These are phyloP conservation scores for Luidia sarsii DNA, from an alignment of 53 echinoderm and acorn worm genomes.

Conservation along the genomic window DNA sequence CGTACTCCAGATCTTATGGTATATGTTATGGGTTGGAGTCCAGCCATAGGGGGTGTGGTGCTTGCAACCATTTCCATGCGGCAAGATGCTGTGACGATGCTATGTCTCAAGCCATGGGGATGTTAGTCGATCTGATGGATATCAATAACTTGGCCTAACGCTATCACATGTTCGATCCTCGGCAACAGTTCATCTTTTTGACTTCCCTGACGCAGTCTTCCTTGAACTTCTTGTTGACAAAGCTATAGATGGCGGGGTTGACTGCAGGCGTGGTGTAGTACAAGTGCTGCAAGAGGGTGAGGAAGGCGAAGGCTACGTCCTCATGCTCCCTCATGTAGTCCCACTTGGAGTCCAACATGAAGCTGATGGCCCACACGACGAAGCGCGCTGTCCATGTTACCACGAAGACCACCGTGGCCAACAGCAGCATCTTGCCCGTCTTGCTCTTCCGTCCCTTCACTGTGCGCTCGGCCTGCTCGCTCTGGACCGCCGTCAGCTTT, in stretches of 20 bases:
- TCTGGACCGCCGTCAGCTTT: constrained; percentile 4
- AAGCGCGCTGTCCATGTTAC: constrained; percentile 81
- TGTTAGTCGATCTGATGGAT: no score
- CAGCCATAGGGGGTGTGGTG: no score
- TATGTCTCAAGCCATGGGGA: no score
- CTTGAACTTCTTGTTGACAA: constrained; percentile 69
- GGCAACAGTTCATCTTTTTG: constrained; percentile 9
- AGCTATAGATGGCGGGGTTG: constrained; percentile 78
- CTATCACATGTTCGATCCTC: background rate
- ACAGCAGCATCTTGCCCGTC: constrained; percentile 78
- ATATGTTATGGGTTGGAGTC: no score
- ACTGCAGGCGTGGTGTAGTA: constrained; percentile 82
- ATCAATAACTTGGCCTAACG: background rate
- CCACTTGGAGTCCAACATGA: constrained; percentile 47
- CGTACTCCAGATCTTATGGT: no score
- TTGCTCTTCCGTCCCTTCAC: constrained; percentile 26
- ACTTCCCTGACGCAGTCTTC: constrained; percentile 60
- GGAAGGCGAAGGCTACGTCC: constrained; percentile 52
- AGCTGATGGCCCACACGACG: constrained; percentile 73
- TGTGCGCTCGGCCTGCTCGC: background rate
- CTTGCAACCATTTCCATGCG: no score
- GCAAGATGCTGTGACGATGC: no score
- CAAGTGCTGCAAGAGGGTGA: constrained; percentile 70
- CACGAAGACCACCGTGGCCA: constrained; percentile 78
- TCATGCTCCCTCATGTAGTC: constrained; percentile 7